Conservation (phyloP, 2,797 vertebrate species). For the Novumbra hubbsi region DNA sequence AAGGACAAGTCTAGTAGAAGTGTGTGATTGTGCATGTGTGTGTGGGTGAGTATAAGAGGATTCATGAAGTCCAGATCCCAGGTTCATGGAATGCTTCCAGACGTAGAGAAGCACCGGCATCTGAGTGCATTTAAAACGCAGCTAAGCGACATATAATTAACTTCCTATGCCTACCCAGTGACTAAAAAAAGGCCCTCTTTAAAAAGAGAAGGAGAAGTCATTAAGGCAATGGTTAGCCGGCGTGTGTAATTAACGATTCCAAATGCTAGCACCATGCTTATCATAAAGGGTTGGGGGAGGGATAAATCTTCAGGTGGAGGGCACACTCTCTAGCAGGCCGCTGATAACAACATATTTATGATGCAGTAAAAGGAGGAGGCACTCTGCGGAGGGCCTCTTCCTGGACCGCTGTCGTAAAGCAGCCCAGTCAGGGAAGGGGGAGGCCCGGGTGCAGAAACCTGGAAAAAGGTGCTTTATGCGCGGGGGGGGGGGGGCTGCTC, state of each 20-base stretch:
- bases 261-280: conserved; percentile 71
- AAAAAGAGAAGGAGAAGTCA: conserved; percentile 54
- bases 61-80: conserved; percentile 53
- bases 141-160: conserved; percentile 77
- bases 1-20: neutral
- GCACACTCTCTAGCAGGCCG: conserved; percentile 50
- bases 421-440: conserved; percentile 29
- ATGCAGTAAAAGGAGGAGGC: conserved; percentile 62
- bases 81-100: conserved; percentile 57
- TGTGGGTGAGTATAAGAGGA: conserved; percentile 22
- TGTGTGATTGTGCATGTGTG: neutral
- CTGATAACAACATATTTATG: conserved; percentile 82
- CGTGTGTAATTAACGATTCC: conserved; percentile 73
- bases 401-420: conserved; percentile 58
- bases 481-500: neutral
- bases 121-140: conserved; percentile 49
- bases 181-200: conserved; percentile 59
- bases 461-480: neutral
- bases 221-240: conserved; percentile 54
- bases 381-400: conserved; percentile 57
- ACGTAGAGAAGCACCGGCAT: conserved; percentile 51
- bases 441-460: conserved; percentile 16
- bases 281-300: conserved; percentile 29
- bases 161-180: conserved; percentile 68
- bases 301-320: conserved; percentile 73